Conservation (phyloP, 2,797 vertebrate genomes). For the Coendou prehensilis region DNA sequence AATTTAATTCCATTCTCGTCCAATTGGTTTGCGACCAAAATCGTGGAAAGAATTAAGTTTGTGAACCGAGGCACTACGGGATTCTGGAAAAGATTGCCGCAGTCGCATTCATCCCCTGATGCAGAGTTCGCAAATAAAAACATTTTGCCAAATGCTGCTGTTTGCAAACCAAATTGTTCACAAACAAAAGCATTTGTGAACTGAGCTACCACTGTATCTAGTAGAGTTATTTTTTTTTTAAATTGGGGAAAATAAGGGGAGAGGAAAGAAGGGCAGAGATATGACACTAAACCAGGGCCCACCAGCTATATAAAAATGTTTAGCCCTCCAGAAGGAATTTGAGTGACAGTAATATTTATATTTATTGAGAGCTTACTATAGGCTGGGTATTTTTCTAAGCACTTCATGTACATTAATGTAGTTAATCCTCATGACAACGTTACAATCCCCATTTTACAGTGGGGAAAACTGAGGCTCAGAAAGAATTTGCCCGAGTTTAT, state of each 20-base stretch:
- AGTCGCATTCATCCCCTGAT: neutral
- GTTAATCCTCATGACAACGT: slow-evolving; percentile 23
- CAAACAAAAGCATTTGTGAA: neutral
- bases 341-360: neutral
- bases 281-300: neutral
- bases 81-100: neutral
- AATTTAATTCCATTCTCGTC: neutral
- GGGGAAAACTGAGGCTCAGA: slow-evolving; percentile 17
- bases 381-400: slow-evolving; percentile 14
- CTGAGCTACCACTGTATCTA: neutral
- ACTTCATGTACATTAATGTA: slow-evolving; percentile 20
- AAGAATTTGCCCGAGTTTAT: slow-evolving; percentile 9
- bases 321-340: slow-evolving; percentile 37
- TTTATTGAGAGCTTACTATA: neutral
- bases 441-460: slow-evolving; percentile 22
- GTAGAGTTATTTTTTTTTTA: neutral
- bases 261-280: neutral
- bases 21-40: neutral
- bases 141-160: neutral
- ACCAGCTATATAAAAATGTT: slow-evolving; percentile 26
- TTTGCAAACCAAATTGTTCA: neutral
- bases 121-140: neutral
- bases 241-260: neutral
- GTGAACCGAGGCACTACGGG: neutral
- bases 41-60: neutral